These are phyloP conservation scores for Periophthalmus magnuspinnatus DNA, from an alignment of 2,797 vertebrate species.

Conservation along the genomic window DNA sequence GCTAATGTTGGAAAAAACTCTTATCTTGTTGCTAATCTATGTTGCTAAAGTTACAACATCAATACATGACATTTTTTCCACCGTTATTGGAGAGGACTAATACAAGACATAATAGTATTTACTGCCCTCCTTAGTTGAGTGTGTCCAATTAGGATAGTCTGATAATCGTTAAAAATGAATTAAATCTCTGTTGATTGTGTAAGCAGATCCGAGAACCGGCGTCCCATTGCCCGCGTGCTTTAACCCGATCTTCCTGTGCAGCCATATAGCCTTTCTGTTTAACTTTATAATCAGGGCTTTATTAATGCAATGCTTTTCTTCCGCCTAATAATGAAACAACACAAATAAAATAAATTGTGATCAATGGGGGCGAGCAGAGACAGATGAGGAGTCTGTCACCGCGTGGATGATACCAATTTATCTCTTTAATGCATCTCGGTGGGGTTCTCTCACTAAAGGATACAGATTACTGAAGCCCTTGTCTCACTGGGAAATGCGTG, in stretches of 20 bases:
- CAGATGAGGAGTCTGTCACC: constrained; percentile 84
- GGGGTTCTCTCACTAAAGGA: constrained; percentile 83
- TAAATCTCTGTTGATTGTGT: constrained; percentile 65
- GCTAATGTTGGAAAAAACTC: background rate
- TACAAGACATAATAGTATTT: constrained; percentile 43
- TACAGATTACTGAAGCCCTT: constrained; percentile 81
- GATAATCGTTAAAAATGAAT: constrained; percentile 72
- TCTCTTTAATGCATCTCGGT: constrained; percentile 87
- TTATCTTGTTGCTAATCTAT: background rate
- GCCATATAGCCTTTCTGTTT: constrained; percentile 76
- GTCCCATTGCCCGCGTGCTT: constrained; percentile 37
- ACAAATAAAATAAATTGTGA: constrained; percentile 87
- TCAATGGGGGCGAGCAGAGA: constrained; percentile 83
- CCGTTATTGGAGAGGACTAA: constrained; percentile 30
- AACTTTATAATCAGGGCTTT: constrained; percentile 81
- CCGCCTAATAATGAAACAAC: constrained; percentile 83
- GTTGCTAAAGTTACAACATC: constrained; percentile 1
- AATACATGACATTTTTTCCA: constrained; percentile 28
- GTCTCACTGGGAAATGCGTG: constrained; percentile 77
- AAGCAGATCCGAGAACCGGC: constrained; percentile 66
- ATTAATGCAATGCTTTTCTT: constrained; percentile 82
- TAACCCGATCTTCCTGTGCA: constrained; percentile 69
- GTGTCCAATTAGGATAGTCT: constrained; percentile 47
- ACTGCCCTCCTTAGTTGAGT: constrained; percentile 58
- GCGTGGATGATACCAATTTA: constrained; percentile 84